A percentile compares a stretch with the other conserved stretches of the same genome.
These are phyloP conservation scores for Australoheros facetus DNA, from an alignment of 2,797 vertebrate species.

Conservation along the genomic window DNA sequence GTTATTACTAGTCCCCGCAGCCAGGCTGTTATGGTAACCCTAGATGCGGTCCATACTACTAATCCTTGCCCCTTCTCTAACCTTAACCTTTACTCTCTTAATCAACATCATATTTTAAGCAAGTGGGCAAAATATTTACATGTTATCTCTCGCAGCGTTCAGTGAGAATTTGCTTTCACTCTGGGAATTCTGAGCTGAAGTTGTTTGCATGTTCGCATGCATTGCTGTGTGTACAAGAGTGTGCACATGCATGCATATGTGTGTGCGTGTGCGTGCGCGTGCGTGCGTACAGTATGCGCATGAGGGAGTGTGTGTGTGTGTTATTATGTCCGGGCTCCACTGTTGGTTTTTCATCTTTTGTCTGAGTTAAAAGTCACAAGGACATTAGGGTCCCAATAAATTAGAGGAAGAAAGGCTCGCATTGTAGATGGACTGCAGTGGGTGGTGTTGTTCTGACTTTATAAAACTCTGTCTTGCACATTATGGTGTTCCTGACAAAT, in stretches of 20 bases:
- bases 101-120: conserved; percentile 85
- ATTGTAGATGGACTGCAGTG: conserved; percentile 63
- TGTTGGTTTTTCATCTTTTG: conserved; percentile 72
- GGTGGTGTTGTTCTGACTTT: conserved; percentile 69
- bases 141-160: conserved; percentile 74
- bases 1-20: conserved; percentile 84
- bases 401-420: conserved; percentile 77
- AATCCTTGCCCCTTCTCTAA: conserved; percentile 83
- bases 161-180: conserved; percentile 67
- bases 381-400: conserved; percentile 76
- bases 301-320: conserved; percentile 23
- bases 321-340: conserved; percentile 52
- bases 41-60: conserved; percentile 77
- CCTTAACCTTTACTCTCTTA: conserved; percentile 87
- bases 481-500: conserved; percentile 62
- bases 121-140: conserved; percentile 84
- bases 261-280: conserved; percentile 21
- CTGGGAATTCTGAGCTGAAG: conserved; percentile 68
- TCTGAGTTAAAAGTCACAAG: conserved; percentile 70
- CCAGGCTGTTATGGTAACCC: conserved; percentile 85
- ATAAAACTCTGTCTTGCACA: conserved; percentile 69
- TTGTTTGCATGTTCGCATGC: conserved; percentile 55
- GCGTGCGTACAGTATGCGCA: conserved; percentile 28
- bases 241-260: conserved; percentile 18
- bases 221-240: conserved; percentile 26